Evolutionary conservation across 1,140 invertebrate genomes (phyloP), one percentile per base, ranked within the genome.

Genomic region (Telenomus remus): DNA sequence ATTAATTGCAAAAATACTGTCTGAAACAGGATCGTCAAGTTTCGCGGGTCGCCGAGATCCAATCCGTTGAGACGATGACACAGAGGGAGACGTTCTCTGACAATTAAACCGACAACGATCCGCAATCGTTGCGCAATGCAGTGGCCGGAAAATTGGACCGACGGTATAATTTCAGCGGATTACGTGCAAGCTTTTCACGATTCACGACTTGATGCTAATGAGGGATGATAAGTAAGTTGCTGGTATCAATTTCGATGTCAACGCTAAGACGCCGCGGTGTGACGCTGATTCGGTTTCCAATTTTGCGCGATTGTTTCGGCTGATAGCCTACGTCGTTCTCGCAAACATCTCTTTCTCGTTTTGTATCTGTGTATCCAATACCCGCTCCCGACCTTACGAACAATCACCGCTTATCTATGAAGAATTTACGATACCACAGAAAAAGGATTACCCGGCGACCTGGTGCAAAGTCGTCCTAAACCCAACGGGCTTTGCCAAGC

Each of bases 361-460:
- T 27, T 35, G 51, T 34, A 57, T 42, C 13, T 71, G 56, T 59
- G 68, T 72, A 64, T 64, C 69, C 69, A 54, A 72, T 72, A 59
- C 51, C 48, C 59, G 34, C 59, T 53, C 65, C 43, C 34, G 13
- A 60, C 56, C 61, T 66, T 66, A 50, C 27, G 44, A 65, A 43
- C 69, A 50, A 66, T 66, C 70, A 61, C 54, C 60, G 61, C 55
- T 73, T 73, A 73, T 73, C 70, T 73, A 68, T 74, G 63, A 74
- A 68, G 57, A 68, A 74, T 74, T 74, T 74, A 74, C 63, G 63
- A 74, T 63, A 48, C 33, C 56, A 43, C 16, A 63, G 39, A 42
- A 68, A 74, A 74, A 56, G 51, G 63, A 68, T 74, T 74, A 66
- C 63, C 57, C 57, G 66, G 68, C 60, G 61, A 63, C 49, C 63